Evolutionary conservation across 2,797 vertebrate species (phyloP).

Genomic region (Cossypha polioptera): DNA sequence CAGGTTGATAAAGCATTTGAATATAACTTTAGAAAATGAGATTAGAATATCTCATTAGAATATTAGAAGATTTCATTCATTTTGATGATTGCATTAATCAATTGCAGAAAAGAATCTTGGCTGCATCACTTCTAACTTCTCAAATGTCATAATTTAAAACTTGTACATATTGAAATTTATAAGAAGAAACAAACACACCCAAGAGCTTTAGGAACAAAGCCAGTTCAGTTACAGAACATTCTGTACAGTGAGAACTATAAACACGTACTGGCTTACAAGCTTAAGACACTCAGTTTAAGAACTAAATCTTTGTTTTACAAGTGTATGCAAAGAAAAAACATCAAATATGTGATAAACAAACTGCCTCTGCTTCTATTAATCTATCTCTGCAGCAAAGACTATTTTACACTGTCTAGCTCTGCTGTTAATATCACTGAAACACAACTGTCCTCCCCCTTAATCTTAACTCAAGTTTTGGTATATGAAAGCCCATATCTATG

Average conservation of each 20-base stretch:
- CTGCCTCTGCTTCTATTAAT: not conserved
- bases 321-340: not conserved
- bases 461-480: not conserved
- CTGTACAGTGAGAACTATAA: not conserved
- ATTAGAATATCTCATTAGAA: not conserved
- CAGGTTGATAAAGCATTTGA: rapidly evolving
- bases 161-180: not conserved
- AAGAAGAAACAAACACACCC: not conserved
- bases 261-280: not conserved
- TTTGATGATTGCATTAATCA: not conserved
- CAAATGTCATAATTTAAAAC: not conserved
- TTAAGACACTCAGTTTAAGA: not conserved
- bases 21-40: not conserved
- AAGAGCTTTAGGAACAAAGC: not conserved
- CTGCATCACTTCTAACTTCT: not conserved
- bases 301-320: not conserved
- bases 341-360: not conserved
- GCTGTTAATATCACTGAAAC: not conserved
- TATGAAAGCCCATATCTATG: not conserved
- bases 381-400: not conserved
- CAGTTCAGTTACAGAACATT: not conserved
- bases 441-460: not conserved
- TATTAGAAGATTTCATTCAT: not conserved
- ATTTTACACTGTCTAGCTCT: not conserved
- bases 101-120: not conserved